Percentiles rank a stretch among this genome's conserved stretches.
These are phyloP conservation scores for Norana najaformis DNA, from an alignment of 2,888 invertebrate genomes.

Conservation along the genomic window DNA sequence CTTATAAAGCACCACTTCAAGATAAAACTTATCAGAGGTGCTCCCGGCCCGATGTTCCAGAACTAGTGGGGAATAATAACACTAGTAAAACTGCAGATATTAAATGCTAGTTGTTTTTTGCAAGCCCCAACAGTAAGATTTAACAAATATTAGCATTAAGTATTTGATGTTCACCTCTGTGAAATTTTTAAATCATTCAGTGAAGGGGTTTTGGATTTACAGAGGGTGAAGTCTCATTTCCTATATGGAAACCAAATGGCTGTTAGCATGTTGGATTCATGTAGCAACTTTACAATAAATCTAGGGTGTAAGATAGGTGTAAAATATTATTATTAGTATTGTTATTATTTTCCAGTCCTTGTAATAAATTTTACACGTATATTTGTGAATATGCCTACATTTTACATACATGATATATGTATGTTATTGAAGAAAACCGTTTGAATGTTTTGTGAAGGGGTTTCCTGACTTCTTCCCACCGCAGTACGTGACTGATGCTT, in stretches of 20 bases:
- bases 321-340: background rate
- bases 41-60: too few relatives aligned
- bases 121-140: too few relatives aligned
- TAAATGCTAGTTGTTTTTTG: background rate
- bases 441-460: conserved; percentile 65
- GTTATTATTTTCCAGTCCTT: background rate
- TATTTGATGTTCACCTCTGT: background rate
- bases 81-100: background rate
- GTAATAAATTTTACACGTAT: too few relatives aligned
- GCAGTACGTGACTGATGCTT: conserved; percentile 76
- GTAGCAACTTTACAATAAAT: background rate
- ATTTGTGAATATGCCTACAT: too few relatives aligned
- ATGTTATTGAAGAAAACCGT: background rate
- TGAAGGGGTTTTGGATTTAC: background rate
- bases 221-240: background rate
- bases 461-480: conserved; percentile 88
- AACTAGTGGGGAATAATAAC: too few relatives aligned
- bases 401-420: too few relatives aligned
- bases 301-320: background rate
- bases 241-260: too few relatives aligned
- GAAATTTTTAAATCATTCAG: background rate
- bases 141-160: background rate
- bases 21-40: too few relatives aligned
- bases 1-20: too few relatives aligned
- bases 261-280: too few relatives aligned